Evolutionary conservation across 2,888 invertebrate species (phyloP), one percentile per base, ranked within the genome.

Genomic region (Drosophila parthenogenetica): DNA sequence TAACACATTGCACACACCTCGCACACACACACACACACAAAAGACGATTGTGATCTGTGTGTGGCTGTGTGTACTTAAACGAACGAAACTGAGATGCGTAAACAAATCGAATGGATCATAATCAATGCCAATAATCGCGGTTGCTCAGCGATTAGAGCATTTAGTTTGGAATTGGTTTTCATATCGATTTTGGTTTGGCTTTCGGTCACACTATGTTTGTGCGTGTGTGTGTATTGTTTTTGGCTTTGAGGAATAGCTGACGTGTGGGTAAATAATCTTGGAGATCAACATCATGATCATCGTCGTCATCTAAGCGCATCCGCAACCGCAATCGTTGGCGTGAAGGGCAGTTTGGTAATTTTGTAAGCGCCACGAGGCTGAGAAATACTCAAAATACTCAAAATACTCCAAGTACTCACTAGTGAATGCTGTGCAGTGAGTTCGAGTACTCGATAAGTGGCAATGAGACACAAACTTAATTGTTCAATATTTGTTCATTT

Each of bases 291-390:
- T 60, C 46, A 49, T 8, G 57, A 66, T 17, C 50, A 39, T 43
- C 50, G 51, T 25, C 65, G 55, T 60, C 40, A 51, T 37, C 42
- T 10, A 17, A 32, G 43, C 53, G 32, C 77, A 62, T 51, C 70
- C 43, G 32, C 63, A 77, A 68, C 68, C 65, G 66, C 79, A 81
- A 84, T 35, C 35, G 69, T 58, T 32, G 71, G 75, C 89, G 80
- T 89, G 89, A 89, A 87, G 89, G 85, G 83, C 89, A 80, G 65
- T 55, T 72, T 70, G 76, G 82, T 84, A 88, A 84, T 86, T 65
- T 80, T 84, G 87, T 84, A 86, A 75, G 83, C 84, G 68, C 75
- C 58, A 69, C 88, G 88, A 84, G 83, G 83, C 87, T 84, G 86
- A 70, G 87, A 83, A 78, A 64, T 58, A 69, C 51, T 74, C 58